phyloP scores from a whole-genome alignment of 2,113 vertebrate genomes.

The Neotoma lepida region DNA sequence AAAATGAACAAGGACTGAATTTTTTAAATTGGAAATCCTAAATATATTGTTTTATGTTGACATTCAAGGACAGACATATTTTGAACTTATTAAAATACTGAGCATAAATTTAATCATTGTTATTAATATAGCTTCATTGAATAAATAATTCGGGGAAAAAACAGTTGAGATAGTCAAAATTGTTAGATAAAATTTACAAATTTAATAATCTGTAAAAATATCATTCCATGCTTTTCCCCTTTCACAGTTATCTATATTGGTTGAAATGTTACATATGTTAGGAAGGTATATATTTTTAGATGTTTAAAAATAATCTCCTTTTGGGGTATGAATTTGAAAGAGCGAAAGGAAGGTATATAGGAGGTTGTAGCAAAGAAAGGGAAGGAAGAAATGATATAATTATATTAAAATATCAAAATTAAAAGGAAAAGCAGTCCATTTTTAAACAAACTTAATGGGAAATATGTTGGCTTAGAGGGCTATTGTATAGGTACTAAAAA shows the following conservation, averaged over 20 bases:
- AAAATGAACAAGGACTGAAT: slow-evolving; percentile 12
- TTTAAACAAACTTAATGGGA: neutral
- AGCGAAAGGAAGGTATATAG: neutral
- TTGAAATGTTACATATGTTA: neutral
- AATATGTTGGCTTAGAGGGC: neutral
- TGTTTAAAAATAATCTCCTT: neutral
- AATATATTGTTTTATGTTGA: neutral
- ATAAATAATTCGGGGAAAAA: neutral
- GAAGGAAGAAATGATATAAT: neutral
- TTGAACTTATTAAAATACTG: neutral
- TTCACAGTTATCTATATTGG: neutral
- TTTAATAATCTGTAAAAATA: neutral
- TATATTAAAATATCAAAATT: neutral
- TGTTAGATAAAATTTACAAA: slow-evolving; percentile 3
- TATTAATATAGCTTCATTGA: neutral
- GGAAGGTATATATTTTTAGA: neutral
- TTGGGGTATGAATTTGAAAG: neutral
- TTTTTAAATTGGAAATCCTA: neutral
- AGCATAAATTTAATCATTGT: slow-evolving; percentile 8
- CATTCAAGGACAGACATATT: neutral
- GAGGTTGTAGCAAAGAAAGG: neutral
- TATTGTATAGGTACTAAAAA: neutral
- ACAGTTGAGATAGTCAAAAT: neutral
- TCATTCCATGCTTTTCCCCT: neutral
- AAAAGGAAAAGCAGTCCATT: neutral